Conservation (phyloP, 1,140 invertebrate species). For the Aphaenogaster ashmeadi region DNA sequence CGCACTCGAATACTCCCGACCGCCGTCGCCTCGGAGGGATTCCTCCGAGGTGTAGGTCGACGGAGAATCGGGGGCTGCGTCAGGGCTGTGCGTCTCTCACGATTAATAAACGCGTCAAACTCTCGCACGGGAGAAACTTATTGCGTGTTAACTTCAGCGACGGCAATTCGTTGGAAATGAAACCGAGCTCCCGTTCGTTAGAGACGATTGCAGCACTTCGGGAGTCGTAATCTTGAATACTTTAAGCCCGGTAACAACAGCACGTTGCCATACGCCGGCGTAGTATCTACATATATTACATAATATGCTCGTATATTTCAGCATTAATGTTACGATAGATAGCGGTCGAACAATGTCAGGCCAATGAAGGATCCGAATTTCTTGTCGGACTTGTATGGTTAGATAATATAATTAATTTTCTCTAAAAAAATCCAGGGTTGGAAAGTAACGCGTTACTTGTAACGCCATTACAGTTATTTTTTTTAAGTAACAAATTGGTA, state of each 20-base stretch:
- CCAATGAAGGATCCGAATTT: neutral
- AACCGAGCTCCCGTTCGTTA: constrained; percentile 60
- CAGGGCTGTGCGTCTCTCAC: constrained; percentile 64
- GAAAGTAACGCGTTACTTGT: too few species aligned
- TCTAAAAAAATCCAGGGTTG: neutral
- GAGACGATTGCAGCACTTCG: constrained; percentile 63
- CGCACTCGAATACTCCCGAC: constrained; percentile 50
- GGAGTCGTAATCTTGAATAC: constrained; percentile 45
- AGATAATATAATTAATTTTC: neutral
- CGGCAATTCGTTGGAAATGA: constrained; percentile 66
- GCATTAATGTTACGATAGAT: neutral
- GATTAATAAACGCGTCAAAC: constrained; percentile 77
- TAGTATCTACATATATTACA: neutral
- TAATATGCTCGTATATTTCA: neutral
- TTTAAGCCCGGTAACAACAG: constrained; percentile 39
- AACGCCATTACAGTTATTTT: too few species aligned
- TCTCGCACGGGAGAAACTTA: constrained; percentile 69
- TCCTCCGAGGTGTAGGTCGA: constrained; percentile 17
- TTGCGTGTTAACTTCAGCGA: constrained; percentile 72
- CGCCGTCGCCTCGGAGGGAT: constrained; percentile 12
- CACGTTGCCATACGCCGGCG: neutral
- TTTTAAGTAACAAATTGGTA: too few species aligned
- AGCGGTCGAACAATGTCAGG: neutral
- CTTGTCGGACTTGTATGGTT: neutral
- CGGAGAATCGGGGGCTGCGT: constrained; percentile 4